Evolutionary conservation across 2,797 vertebrate genomes (phyloP), one percentile per base, ranked within the genome.

Genomic region (Micropoecilia bifurca): DNA sequence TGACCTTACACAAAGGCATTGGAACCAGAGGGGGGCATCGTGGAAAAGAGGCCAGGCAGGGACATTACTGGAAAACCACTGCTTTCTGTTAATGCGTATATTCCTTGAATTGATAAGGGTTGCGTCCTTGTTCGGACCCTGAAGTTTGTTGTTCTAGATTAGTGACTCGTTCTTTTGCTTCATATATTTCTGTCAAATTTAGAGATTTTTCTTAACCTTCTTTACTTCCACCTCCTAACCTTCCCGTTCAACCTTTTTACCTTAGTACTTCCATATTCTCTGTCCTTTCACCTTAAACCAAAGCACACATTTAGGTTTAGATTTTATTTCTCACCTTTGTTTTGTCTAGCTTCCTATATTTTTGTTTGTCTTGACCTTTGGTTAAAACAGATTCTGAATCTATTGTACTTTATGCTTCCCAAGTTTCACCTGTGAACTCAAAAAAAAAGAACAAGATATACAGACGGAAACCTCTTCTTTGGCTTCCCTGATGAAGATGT

Each of bases 1-100:
- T 95, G 94, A 95, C 94, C 93, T 91, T 86, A 88, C 89, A 89
- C 90, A 90, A 91, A 93, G 93, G 91, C 87, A 75, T 78, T 75
- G 33, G 90, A 88, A 85, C 89, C 84, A 63, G 76, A 90, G 55
- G 78, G 83, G 80, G 82, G 73, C 84, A 72, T 63, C 79, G 71
- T 77, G 69, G 76, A 84, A 80, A 76, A 84, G 61, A 88, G 90
- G 88, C 89, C 85, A 85, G 59, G 61, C 84, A 63, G 85, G 78
- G 79, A 87, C 86, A 75, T 89, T 84, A 81, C 83, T 75, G 76
- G 73, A 78, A 87, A 77, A 82, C 43, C 68, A 75, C 74, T 84
- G 80, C 66, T 82, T 83, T 88, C 66, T 79, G 57, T 71, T 46
- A 1, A 80, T 55, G 36, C 75, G 22, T 84, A 45, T 33, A 59